These are phyloP conservation scores for Himalopsyche tibetana DNA, from an alignment of 2,888 invertebrate genomes.

Conservation along the genomic window DNA sequence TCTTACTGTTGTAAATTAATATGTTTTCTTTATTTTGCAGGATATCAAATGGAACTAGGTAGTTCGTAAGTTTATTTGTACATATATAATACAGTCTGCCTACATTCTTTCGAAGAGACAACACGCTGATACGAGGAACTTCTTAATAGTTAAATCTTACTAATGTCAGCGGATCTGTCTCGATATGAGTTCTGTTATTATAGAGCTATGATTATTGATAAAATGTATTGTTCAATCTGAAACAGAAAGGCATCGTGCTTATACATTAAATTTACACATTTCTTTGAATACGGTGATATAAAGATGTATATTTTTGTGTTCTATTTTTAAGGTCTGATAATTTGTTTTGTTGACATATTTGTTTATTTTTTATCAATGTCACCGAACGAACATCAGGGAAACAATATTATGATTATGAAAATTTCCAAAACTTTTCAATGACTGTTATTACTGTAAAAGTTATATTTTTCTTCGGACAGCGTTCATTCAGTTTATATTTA, in stretches of 20 bases:
- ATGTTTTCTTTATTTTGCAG: conserved; percentile 61
- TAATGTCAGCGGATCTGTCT: neutral
- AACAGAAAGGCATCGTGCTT: conserved; percentile 64
- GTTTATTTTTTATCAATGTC: conserved; percentile 41
- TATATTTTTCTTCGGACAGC: conserved; percentile 28
- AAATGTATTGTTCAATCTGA: conserved; percentile 41
- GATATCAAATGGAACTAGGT: conserved; percentile 66
- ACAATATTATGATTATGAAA: conserved; percentile 45
- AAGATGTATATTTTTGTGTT: conserved; percentile 62
- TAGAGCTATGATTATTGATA: conserved; percentile 39
- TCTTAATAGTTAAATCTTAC: conserved; percentile 31
- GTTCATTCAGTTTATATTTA: conserved; percentile 7
- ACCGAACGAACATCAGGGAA: conserved; percentile 1
- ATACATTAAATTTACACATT: conserved; percentile 57
- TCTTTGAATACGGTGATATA: conserved; percentile 60
- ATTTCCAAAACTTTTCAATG: conserved; percentile 35
- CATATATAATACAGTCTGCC: conserved; percentile 55
- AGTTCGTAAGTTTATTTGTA: conserved; percentile 54
- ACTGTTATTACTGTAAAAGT: conserved; percentile 29
- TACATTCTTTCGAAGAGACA: conserved; percentile 47
- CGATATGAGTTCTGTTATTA: conserved; percentile 38
- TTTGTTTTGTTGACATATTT: conserved; percentile 57
- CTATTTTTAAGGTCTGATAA: conserved; percentile 49
- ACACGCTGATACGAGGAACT: conserved; percentile 20
- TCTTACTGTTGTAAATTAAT: conserved; percentile 46